A percentile compares a stretch with the other conserved stretches of the same genome.
Conservation (phyloP, 2,797 vertebrate species). For the Taeniopygia guttata region DNA sequence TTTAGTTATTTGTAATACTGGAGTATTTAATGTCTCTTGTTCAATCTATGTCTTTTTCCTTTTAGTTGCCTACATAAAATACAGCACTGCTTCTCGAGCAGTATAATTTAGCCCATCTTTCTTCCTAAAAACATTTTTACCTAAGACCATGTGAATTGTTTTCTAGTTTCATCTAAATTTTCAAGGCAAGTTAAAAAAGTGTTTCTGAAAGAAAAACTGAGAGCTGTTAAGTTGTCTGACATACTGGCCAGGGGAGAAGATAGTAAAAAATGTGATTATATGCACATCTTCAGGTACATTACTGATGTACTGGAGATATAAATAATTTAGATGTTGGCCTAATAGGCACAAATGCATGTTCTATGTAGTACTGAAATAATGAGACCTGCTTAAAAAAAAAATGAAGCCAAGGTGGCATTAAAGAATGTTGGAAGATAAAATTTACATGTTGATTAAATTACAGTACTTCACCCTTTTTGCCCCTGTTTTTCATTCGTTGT, state of each 20-base stretch:
- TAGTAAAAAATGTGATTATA: not conserved
- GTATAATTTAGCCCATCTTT: not conserved
- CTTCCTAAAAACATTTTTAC: not conserved
- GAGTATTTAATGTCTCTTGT: not conserved
- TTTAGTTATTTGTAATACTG: not conserved
- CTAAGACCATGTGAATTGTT: not conserved
- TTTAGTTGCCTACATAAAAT: not conserved
- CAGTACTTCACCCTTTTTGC: not conserved
- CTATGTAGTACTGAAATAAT: not conserved
- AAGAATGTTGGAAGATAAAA: not conserved
- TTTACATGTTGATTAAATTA: slow-evolving; percentile 43
- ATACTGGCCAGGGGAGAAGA: not conserved
- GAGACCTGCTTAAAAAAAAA: not conserved
- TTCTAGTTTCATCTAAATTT: not conserved
- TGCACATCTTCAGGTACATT: not conserved
- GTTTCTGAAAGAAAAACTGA: not conserved
- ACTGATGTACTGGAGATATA: not conserved
- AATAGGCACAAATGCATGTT: not conserved
- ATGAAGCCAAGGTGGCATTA: not conserved
- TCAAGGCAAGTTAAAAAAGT: not conserved
- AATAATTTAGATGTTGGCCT: not conserved
- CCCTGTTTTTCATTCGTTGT: slow-evolving; percentile 12
- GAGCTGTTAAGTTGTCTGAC: not conserved
- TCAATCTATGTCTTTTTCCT: not conserved
- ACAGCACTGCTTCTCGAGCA: not conserved